Conservation (phyloP, 2,797 vertebrate species). For the Phataginus tetradactyla region DNA sequence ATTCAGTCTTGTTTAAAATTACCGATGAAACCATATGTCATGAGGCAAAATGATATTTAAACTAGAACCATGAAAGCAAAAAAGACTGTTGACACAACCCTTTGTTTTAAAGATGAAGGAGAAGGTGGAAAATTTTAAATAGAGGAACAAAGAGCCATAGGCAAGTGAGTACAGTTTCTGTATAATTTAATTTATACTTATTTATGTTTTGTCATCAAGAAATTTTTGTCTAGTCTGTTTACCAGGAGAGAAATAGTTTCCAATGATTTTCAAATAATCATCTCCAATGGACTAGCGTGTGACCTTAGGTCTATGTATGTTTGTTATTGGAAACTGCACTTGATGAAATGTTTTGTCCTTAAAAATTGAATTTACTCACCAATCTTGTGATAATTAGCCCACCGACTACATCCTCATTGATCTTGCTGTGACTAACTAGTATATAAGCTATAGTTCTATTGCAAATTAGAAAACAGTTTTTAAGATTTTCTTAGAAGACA, state of each 20-base stretch:
- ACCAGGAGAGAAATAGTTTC: constrained; percentile 36
- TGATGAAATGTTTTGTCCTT: constrained; percentile 34
- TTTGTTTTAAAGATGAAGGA: constrained; percentile 58
- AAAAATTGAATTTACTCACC: constrained; percentile 48
- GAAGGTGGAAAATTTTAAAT: constrained; percentile 16
- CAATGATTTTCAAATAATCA: constrained; percentile 45
- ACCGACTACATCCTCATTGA: neutral
- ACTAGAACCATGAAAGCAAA: constrained; percentile 47
- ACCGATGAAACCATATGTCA: constrained; percentile 41
- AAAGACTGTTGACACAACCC: constrained; percentile 47
- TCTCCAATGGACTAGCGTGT: neutral
- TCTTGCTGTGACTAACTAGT: constrained; percentile 11
- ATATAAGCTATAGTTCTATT: neutral
- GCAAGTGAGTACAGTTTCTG: constrained; percentile 4
- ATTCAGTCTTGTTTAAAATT: constrained; percentile 77
- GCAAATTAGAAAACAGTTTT: constrained; percentile 14
- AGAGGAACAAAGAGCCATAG: constrained; percentile 24
- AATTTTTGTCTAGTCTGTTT: constrained; percentile 57
- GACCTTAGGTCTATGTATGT: neutral
- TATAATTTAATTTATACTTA: constrained; percentile 55
- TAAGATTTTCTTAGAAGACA: constrained; percentile 22
- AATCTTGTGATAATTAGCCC: constrained; percentile 28
- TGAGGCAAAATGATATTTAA: constrained; percentile 67
- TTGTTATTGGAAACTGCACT: neutral
- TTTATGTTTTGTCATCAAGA: constrained; percentile 41